Conservation (phyloP, 2,113 vertebrate genomes). For the Marmota monax region DNA sequence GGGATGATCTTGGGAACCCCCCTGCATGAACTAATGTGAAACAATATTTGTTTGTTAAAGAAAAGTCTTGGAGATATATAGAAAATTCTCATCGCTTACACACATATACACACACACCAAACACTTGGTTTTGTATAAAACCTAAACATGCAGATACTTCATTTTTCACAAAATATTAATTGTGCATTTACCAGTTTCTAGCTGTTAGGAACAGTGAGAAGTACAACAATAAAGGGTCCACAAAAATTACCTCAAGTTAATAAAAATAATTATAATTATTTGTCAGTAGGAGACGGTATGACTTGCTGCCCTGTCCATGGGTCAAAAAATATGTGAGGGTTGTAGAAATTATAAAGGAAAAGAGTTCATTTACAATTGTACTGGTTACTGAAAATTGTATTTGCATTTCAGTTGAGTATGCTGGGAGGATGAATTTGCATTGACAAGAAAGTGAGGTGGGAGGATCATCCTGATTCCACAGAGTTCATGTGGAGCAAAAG, state of each 20-base stretch:
- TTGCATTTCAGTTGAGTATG: background rate
- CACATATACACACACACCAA: background rate
- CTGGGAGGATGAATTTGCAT: background rate
- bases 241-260: background rate
- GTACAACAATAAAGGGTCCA: background rate
- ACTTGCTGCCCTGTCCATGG: background rate
- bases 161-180: no score
- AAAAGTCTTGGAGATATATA: slow-evolving; percentile 23
- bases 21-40: background rate
- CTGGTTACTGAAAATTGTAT: background rate
- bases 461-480: background rate
- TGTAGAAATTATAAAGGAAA: slow-evolving; percentile 28
- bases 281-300: background rate
- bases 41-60: background rate
- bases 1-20: background rate
- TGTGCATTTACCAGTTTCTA: no score
- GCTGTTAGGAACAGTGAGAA: no score
- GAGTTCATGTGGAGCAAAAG: background rate
- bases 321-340: background rate
- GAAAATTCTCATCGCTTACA: background rate
- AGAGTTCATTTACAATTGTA: slow-evolving; percentile 32
- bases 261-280: slow-evolving; percentile 30
- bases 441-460: background rate
- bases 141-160: no score
- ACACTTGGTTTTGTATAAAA: no score